Evolutionary conservation across 2,797 vertebrate genomes (phyloP).

Genomic region (Borostomias antarcticus): DNA sequence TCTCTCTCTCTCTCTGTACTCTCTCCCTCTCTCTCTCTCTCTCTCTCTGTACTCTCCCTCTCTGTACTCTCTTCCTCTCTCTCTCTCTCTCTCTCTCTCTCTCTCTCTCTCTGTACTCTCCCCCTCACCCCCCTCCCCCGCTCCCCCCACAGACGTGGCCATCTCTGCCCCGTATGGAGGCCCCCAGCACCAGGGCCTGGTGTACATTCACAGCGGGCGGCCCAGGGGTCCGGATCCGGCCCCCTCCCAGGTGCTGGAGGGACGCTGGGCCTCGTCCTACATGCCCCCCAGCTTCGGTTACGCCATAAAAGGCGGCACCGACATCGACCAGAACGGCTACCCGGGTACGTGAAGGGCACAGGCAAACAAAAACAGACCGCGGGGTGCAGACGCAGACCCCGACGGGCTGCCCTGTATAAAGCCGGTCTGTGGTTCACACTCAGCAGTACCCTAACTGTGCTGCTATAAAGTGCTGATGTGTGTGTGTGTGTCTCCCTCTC

Average conservation of each 20-base stretch:
- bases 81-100: not conserved
- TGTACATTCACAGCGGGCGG: constrained; percentile 93
- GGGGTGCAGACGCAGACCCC: not conserved
- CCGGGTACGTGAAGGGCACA: constrained; percentile 81
- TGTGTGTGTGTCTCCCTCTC: not conserved
- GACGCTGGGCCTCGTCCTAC: constrained; percentile 85
- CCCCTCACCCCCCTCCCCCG: not conserved
- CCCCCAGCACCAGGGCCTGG: constrained; percentile 79
- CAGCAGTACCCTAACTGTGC: not conserved
- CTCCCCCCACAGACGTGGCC: constrained; percentile 81
- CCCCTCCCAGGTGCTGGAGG: constrained; percentile 88
- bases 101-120: not conserved
- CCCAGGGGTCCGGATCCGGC: constrained; percentile 72
- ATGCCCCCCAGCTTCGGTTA: constrained; percentile 97
- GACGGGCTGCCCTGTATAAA: not conserved
- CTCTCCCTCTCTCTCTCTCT: constrained; percentile 10
- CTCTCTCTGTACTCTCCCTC: not conserved
- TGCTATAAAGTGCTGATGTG: not conserved
- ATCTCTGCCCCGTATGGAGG: constrained; percentile 93
- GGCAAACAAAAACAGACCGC: not conserved
- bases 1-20: not conserved
- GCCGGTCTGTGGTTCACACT: not conserved
- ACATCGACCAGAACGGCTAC: constrained; percentile 94
- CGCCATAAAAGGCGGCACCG: constrained; percentile 89
- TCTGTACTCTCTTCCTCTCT: not conserved